These are phyloP conservation scores for Cairina moschata DNA, from an alignment of 2,113 vertebrate genomes.

Conservation along the genomic window DNA sequence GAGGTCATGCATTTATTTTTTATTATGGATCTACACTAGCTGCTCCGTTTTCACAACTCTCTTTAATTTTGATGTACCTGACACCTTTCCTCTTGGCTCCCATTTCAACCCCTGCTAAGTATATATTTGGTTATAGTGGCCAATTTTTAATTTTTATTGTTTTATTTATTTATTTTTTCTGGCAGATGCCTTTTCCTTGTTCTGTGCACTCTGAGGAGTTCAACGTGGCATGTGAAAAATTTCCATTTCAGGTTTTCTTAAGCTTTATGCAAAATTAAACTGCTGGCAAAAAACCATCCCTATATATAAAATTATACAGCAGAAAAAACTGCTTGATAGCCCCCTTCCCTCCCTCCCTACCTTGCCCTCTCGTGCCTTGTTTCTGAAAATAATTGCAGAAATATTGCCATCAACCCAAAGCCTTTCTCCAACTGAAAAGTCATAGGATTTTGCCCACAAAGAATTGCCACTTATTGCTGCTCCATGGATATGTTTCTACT, in stretches of 20 bases:
- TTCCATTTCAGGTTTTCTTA: slow-evolving; percentile 59
- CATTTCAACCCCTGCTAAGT: slow-evolving; percentile 26
- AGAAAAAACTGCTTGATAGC: not conserved
- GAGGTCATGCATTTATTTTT: not conserved
- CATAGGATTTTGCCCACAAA: slow-evolving; percentile 25
- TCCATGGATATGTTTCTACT: slow-evolving; percentile 46
- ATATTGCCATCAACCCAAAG: not conserved
- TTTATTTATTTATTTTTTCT: not conserved
- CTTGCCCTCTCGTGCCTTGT: not conserved
- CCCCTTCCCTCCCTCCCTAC: not conserved
- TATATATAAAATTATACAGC: not conserved
- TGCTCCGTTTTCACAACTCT: not conserved
- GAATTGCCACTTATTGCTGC: not conserved
- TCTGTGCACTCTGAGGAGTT: slow-evolving; percentile 25
- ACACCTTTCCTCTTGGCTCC: slow-evolving; percentile 30
- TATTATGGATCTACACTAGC: not conserved
- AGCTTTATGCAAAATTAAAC: slow-evolving; percentile 32
- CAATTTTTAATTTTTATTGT: not conserved
- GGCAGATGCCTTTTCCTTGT: slow-evolving; percentile 55
- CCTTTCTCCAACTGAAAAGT: not conserved
- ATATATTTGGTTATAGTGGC: slow-evolving; percentile 18
- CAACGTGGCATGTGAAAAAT: slow-evolving; percentile 58
- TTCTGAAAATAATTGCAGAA: not conserved
- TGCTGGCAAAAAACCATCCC: slow-evolving; percentile 13
- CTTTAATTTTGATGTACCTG: slow-evolving; percentile 41